Evolutionary conservation across 2,113 vertebrate species (phyloP).

Genomic region (Scartelaos histophorus): DNA sequence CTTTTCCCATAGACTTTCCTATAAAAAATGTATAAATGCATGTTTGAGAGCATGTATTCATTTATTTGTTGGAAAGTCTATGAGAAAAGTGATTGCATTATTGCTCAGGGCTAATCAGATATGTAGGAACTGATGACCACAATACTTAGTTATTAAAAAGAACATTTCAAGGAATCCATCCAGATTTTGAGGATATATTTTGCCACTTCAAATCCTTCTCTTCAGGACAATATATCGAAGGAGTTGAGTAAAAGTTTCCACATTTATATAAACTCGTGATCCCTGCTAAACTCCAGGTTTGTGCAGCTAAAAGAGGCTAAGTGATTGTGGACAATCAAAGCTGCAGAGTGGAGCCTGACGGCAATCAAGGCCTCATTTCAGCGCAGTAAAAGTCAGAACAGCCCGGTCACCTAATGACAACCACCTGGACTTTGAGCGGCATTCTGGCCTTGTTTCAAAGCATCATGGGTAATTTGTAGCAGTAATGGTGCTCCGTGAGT

Average conservation of each 20-base stretch:
- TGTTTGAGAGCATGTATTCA: no score
- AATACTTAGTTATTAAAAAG: no score
- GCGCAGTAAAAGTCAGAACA: constrained; percentile 8
- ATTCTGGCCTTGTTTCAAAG: constrained; percentile 6
- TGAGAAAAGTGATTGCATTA: no score
- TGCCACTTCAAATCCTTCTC: background rate
- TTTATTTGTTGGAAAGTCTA: no score
- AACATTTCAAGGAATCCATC: no score
- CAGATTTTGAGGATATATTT: no score
- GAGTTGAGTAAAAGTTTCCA: background rate
- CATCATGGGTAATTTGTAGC: constrained; percentile 12
- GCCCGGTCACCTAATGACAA: constrained; percentile 16
- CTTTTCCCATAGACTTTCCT: no score
- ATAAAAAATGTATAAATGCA: no score
- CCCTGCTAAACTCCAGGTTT: background rate
- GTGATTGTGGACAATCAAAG: constrained; percentile 9
- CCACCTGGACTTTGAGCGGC: constrained; percentile 2
- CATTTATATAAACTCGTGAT: background rate
- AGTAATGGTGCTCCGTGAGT: constrained; percentile 7
- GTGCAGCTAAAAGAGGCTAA: background rate
- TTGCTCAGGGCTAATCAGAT: no score
- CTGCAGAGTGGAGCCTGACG: background rate
- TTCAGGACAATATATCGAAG: background rate
- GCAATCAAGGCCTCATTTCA: constrained; percentile 1
- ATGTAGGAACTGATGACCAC: no score